Evolutionary conservation across 2,797 vertebrate genomes (phyloP).

Genomic region (Vireo griseus): DNA sequence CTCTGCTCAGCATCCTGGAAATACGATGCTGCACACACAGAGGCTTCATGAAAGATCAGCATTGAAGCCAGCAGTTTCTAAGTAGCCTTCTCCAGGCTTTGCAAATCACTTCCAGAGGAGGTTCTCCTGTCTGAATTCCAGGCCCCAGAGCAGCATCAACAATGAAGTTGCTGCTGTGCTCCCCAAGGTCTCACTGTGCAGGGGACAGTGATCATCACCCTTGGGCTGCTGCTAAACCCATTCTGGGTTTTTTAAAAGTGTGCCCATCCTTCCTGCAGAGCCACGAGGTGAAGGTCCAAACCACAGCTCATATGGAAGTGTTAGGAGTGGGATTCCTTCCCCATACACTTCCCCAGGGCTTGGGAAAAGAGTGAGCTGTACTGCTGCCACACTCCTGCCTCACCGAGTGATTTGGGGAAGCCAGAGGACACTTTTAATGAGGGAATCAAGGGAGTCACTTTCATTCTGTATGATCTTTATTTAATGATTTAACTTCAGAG

Average conservation of each 20-base stretch:
- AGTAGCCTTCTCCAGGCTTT: neutral
- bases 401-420: accelerated
- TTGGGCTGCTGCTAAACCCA: accelerated
- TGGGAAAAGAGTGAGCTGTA: neutral
- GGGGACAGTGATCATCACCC: neutral
- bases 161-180: neutral
- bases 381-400: accelerated
- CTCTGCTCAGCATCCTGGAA: neutral
- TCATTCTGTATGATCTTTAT: constrained; percentile 11
- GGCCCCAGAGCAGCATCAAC: neutral
- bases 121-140: neutral
- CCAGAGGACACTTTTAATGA: neutral
- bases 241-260: accelerated
- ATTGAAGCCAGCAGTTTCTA: neutral
- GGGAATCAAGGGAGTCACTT: neutral
- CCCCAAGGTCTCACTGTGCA: accelerated
- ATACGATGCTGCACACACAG: accelerated
- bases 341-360: neutral
- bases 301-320: neutral
- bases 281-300: neutral
- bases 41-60: neutral
- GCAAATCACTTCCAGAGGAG: neutral
- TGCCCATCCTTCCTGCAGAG: neutral
- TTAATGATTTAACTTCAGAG: constrained; percentile 8
- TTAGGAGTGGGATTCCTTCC: neutral